phyloP scores from a whole-genome alignment of 2,888 invertebrate species.

The Caprella mutica region DNA sequence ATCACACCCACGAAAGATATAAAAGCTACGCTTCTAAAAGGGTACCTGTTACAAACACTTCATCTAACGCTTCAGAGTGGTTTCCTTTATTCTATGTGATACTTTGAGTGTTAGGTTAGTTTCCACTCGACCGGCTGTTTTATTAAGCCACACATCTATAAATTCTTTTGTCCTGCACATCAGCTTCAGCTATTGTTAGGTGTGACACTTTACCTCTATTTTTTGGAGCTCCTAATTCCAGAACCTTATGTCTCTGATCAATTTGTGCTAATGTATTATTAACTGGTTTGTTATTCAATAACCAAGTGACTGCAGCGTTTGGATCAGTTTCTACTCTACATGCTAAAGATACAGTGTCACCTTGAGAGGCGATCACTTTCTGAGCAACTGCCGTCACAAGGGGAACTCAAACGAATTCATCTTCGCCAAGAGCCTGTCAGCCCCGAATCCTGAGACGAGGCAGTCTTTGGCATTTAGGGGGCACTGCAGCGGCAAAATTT shows the following conservation, averaged over 20 bases:
- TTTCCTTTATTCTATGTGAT: slow-evolving; percentile 25
- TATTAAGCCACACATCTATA: slow-evolving; percentile 70
- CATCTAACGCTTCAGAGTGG: slow-evolving; percentile 26
- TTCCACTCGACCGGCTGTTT: slow-evolving; percentile 65
- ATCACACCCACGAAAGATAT: slow-evolving; percentile 14
- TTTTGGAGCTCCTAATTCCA: slow-evolving; percentile 23
- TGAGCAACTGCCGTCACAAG: slow-evolving; percentile 45
- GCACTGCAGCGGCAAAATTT: slow-evolving; percentile 58
- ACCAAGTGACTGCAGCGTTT: slow-evolving; percentile 57
- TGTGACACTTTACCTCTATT: slow-evolving; percentile 53
- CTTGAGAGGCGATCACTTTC: slow-evolving; percentile 29
- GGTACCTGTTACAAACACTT: slow-evolving; percentile 27
- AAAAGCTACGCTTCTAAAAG: slow-evolving; percentile 22
- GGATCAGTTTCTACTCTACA: slow-evolving; percentile 49
- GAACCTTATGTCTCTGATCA: slow-evolving; percentile 19
- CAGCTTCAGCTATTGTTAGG: slow-evolving; percentile 68
- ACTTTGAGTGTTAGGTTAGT: slow-evolving; percentile 57
- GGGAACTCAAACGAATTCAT: slow-evolving; percentile 72
- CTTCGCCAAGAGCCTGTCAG: slow-evolving; percentile 64
- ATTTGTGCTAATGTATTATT: slow-evolving; percentile 28
- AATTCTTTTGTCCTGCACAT: slow-evolving; percentile 68
- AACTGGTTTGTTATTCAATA: slow-evolving; percentile 32
- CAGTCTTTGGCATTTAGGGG: slow-evolving; percentile 60
- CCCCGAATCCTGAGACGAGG: slow-evolving; percentile 53
- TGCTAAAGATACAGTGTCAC: slow-evolving; percentile 37